Evolutionary conservation across 1,140 invertebrate genomes (phyloP), one percentile per base, ranked within the genome.

Genomic region (Triops cancriformis): DNA sequence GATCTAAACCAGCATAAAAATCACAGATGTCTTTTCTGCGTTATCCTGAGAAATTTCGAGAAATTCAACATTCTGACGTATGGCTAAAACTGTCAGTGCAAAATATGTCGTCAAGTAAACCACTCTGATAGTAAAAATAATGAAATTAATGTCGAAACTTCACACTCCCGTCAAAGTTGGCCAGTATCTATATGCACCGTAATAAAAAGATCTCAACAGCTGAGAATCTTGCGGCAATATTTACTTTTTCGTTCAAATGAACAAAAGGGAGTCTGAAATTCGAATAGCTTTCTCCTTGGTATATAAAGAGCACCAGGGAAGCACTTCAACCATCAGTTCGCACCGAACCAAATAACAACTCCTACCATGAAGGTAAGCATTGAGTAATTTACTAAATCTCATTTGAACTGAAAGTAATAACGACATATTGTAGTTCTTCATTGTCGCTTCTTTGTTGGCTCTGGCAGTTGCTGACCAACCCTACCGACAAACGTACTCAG

Each of bases 381-480:
- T 64, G 51, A 5, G 0, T n/a, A 7, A 4, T 37, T n/a, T 5
- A 6, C 23, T 64, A 14, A 14, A 0, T 64, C 3, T n/a, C 14
- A 18, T n/a, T 3, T 14, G 23, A 64, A 64, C 14, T 11, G 10
- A 64, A 14, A n/a, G 3, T 64, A 6, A 64, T 64, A n/a, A 64
- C 23, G 6, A n/a, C 51, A 6, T 64, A n/a, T n/a, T 64, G 9
- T 23, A 64, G 51, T 23, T 64, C 23, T 18, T 64, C 51, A 12
- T 76, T 76, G 14, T 76, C 23, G 64, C 64, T 41, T 9, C 75
- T 10, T 45, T 76, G 12, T 10, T 28, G 43, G 75, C 23, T 76
- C 26, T 76, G 75, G 75, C 41, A 41, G 75, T 28, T 26, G 75
- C 64, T 76, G 75, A 26, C 10, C 42, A 27, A 10, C 18, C 37